Base-by-base conservation (phyloP, 2,888 invertebrate genomes). In the Leptopilina syphax region DNA sequence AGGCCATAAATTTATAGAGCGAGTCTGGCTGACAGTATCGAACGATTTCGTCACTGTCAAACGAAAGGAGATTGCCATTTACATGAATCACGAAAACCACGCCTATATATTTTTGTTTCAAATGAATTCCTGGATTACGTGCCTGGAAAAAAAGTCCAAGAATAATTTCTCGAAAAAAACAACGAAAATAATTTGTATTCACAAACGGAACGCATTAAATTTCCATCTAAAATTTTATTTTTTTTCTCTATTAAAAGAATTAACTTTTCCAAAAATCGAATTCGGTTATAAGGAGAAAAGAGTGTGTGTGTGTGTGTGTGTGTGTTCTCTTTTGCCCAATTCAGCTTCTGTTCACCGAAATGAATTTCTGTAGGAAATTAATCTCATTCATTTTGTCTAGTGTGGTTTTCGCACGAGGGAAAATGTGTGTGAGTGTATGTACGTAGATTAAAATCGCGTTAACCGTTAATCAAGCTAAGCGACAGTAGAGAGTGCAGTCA, bases 401-500 rank as follows among this genome's bases (percentile, higher is more conserved):
- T 73, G 57, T 73, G 73, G 73, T 73, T 73, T 73, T 57, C 73
- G 34, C 73, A 70, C 70, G 13, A 8, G 70, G 54, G 34, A 27
- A 9, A 10, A 10, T 47, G 50, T 1, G 10, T 12, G 12, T 50
- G 12, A 10, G 24, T 63, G 57, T 13, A 27, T 57, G 50, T 27
- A 70, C 70, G 73, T 73, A 57, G 73, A 73, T 73, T 73, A 73
- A 73, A 73, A 73, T 73, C 73, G 73, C 73, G 73, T 73, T 73
- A 73, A 73, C 54, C 73, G 73, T 73, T 73, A 54, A 50, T 73
- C 73, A 73, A 54, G 73, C 73, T 57, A 73, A 73, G 73, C 73
- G 73, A 73, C 73, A 73, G 73, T 57, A 13, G 73, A 73, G 73
- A 50, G 50, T 50, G 50, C 50, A 47, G 47, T 47, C 44, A 44